Conservation (phyloP, 2,113 vertebrate species). For the Chionis minor region DNA sequence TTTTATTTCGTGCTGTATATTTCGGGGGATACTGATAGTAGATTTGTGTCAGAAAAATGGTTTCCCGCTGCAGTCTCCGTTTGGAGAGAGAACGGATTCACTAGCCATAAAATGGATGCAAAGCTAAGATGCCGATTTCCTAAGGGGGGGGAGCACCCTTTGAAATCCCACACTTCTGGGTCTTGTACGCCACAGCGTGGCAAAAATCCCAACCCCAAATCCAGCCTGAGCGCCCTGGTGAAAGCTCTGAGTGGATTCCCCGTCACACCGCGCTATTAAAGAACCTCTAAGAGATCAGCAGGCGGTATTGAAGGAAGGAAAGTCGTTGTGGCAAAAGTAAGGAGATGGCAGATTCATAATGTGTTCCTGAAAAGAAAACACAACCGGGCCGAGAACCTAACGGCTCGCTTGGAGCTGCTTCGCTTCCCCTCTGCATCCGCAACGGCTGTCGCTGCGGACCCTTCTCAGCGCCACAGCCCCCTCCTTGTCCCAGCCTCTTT, state of each 20-base stretch:
- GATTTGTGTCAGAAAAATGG: neutral
- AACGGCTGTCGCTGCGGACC: neutral
- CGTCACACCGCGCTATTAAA: neutral
- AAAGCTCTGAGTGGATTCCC: neutral
- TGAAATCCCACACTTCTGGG: neutral
- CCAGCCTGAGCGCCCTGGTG: neutral
- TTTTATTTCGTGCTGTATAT: neutral
- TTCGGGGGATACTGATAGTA: neutral
- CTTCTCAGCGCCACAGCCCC: neutral
- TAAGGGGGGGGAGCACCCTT: neutral
- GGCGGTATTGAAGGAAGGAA: neutral
- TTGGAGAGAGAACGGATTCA: neutral
- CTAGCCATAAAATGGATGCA: neutral
- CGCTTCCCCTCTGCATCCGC: neutral
- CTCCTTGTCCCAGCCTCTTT: neutral
- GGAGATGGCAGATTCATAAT: neutral
- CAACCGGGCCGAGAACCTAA: neutral
- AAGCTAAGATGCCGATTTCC: neutral
- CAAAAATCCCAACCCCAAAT: neutral
- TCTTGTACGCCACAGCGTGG: neutral
- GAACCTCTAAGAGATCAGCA: constrained; percentile 1
- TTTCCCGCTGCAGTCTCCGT: neutral
- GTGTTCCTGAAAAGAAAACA: neutral
- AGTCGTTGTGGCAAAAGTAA: constrained; percentile 3
- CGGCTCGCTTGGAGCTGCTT: neutral